Conservation (phyloP, 2,888 invertebrate genomes). For the Hirtodrosophila trivittata region DNA sequence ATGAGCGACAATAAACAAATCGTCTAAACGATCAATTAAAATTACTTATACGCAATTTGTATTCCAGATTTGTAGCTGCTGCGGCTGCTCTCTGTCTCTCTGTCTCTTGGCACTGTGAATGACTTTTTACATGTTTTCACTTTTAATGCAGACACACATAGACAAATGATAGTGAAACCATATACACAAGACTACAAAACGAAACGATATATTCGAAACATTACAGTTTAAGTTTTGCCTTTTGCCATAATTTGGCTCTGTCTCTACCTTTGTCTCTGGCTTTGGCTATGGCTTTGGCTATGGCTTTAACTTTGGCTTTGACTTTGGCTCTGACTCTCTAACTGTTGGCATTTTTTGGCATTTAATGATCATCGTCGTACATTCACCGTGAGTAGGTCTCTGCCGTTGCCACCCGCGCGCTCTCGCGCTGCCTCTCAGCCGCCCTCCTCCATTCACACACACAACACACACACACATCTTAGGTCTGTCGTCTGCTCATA, state of each 20-base stretch:
- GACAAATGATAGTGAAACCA: slow-evolving; percentile 65
- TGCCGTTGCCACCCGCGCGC: neutral
- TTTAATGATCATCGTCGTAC: slow-evolving; percentile 70
- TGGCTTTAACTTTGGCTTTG: slow-evolving; percentile 69
- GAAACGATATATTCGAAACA: slow-evolving; percentile 70
- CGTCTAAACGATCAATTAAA: slow-evolving; percentile 72
- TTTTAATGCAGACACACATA: slow-evolving; percentile 61
- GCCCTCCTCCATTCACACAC: slow-evolving; percentile 12
- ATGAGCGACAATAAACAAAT: slow-evolving; percentile 51
- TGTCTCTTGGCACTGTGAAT: slow-evolving; percentile 51
- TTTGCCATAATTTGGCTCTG: slow-evolving; percentile 53
- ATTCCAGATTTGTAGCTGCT: slow-evolving; percentile 56
- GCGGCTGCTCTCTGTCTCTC: slow-evolving; percentile 23
- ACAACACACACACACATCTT: slow-evolving; percentile 9
- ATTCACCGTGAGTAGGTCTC: slow-evolving; percentile 47
- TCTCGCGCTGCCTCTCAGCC: neutral
- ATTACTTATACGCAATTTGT: slow-evolving; percentile 78
- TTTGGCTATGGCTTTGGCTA: slow-evolving; percentile 54
- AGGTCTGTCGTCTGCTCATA: slow-evolving; percentile 27
- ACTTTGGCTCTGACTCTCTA: slow-evolving; percentile 55
- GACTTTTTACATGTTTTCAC: slow-evolving; percentile 73
- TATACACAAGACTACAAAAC: slow-evolving; percentile 49
- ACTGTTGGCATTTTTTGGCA: slow-evolving; percentile 71
- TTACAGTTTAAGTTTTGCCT: slow-evolving; percentile 73
- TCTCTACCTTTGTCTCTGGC: slow-evolving; percentile 62